A percentile compares a stretch with the other conserved stretches of the same genome.
Evolutionary conservation across 2,113 vertebrate species (phyloP).

Genomic region (Fulmarus glacialis): DNA sequence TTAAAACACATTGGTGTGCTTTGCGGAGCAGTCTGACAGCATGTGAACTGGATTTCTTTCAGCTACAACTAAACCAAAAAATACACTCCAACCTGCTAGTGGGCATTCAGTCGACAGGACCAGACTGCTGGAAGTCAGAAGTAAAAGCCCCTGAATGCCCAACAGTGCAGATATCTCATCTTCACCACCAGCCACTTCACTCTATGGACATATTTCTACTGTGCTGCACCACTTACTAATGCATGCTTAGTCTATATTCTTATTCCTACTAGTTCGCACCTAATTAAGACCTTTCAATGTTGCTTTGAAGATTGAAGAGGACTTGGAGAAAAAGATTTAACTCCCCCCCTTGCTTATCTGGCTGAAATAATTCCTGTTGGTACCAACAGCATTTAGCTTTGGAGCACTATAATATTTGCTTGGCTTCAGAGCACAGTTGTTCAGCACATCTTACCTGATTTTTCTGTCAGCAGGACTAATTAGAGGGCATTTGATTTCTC

Average conservation of each 20-base stretch:
- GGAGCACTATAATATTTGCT: not conserved
- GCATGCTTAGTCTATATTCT: not conserved
- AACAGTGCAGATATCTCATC: not conserved
- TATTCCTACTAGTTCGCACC: not conserved
- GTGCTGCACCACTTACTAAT: not conserved
- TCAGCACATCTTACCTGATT: not conserved
- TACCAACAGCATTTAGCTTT: not conserved
- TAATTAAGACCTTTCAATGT: not conserved
- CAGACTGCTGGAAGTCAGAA: not conserved
- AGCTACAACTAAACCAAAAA: not conserved
- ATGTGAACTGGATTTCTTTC: not conserved
- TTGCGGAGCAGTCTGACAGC: not conserved
- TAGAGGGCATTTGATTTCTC: not conserved
- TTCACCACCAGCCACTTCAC: not conserved
- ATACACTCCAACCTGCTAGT: not conserved
- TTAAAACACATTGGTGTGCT: accelerated
- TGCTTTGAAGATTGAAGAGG: not conserved
- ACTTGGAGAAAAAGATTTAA: not conserved
- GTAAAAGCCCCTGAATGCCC: not conserved
- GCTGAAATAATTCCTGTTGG: not conserved
- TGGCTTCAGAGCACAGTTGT: not conserved
- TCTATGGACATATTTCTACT: not conserved
- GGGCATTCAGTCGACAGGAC: not conserved
- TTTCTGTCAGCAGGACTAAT: not conserved
- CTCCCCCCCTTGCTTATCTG: not conserved